These are phyloP conservation scores for Danio rerio DNA, from an alignment of 2,113 vertebrate species.

Conservation along the genomic window GRCz12tu NC_133188.1:11215501-11216000, in stretches of 20 bases:
- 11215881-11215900: no score
- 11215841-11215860: no score
- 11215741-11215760: conserved; percentile 49
- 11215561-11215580: conserved; percentile 44
- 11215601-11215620: conserved; percentile 70
- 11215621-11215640: conserved; percentile 61
- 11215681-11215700: conserved; percentile 47
- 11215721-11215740: conserved; percentile 30
- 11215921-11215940: no score
- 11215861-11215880: no score
- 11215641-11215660: conserved; percentile 69
- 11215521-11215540: conserved; percentile 58
- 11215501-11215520: conserved; percentile 47
- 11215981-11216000: no score
- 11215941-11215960: no score
- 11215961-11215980: no score
- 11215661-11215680: conserved; percentile 25
- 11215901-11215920: no score
- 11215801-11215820: no score
- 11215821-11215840: no score
- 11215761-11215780: neutral
- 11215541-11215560: conserved; percentile 51
- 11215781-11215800: no score
- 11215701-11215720: conserved; percentile 34
- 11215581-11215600: conserved; percentile 28